Conservation (phyloP, 2,888 invertebrate species). For the Scotopteryx bipunctaria region DNA sequence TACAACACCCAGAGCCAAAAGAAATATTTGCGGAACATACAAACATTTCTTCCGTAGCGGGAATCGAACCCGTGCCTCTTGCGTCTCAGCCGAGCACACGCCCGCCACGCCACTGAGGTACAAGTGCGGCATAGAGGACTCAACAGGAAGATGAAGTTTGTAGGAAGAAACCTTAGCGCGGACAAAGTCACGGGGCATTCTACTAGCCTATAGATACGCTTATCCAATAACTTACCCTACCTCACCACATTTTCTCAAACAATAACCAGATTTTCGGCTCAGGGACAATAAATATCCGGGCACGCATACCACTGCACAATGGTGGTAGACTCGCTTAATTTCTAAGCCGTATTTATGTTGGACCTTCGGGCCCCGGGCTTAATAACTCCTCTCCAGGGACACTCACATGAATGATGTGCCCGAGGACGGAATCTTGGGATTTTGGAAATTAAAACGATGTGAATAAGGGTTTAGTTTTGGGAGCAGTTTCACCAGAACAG, state of each 20-base stretch:
- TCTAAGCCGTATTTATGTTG: conserved; percentile 51
- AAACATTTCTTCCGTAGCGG: too few relatives aligned
- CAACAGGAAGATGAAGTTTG: too few relatives aligned
- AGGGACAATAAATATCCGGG: conserved; percentile 32
- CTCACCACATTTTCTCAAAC: conserved; percentile 24
- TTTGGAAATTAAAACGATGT: conserved; percentile 20
- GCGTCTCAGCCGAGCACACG: too few relatives aligned
- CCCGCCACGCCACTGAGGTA: too few relatives aligned
- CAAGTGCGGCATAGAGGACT: too few relatives aligned
- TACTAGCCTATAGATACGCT: neutral
- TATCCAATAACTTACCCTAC: conserved; percentile 21
- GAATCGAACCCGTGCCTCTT: too few relatives aligned
- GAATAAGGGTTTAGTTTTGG: conserved; percentile 8
- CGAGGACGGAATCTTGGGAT: conserved; percentile 23
- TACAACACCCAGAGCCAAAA: too few relatives aligned
- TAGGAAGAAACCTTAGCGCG: too few relatives aligned
- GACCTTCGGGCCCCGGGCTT: conserved; percentile 44
- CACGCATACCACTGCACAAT: conserved; percentile 32
- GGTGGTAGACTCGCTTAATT: conserved; percentile 40
- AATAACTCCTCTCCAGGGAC: conserved; percentile 50
- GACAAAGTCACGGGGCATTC: too few relatives aligned
- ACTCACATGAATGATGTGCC: conserved; percentile 41
- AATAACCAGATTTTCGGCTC: conserved; percentile 33
- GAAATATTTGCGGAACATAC: too few relatives aligned
- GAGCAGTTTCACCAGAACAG: neutral